These are phyloP conservation scores for Metellina segmentata DNA, from an alignment of 2,888 invertebrate genomes.

Conservation along the genomic window DNA sequence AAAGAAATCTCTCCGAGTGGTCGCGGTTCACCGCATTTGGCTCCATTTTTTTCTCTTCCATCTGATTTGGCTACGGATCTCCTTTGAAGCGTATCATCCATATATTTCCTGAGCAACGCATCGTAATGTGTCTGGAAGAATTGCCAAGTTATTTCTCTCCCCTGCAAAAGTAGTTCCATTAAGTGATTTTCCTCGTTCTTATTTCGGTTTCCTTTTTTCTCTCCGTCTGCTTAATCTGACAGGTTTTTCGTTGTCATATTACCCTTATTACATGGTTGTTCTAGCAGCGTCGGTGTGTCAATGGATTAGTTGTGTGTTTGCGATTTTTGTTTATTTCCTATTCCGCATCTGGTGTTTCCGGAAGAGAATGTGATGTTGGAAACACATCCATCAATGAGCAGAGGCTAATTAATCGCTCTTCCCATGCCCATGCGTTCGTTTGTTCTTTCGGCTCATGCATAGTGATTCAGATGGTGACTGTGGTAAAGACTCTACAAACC, in stretches of 20 bases:
- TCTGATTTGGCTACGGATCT: conserved; percentile 6
- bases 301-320: conserved; percentile 13
- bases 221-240: not conserved
- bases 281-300: not conserved
- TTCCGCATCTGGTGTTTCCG: too few relatives aligned
- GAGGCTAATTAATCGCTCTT: too few relatives aligned
- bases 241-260: not conserved
- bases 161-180: conserved; percentile 35
- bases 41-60: conserved; percentile 16
- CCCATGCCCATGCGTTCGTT: too few relatives aligned
- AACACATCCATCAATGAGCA: too few relatives aligned
- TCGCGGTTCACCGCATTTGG: conserved; percentile 54
- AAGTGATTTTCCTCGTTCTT: conserved; percentile 57
- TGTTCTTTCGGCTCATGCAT: too few relatives aligned
- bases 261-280: not conserved
- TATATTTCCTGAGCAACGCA: conserved; percentile 59
- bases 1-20: not conserved
- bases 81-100: conserved; percentile 34
- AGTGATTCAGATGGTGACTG: too few relatives aligned
- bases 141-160: conserved; percentile 19
- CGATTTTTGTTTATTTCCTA: not conserved
- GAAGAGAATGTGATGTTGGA: too few relatives aligned
- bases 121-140: conserved; percentile 35
- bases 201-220: conserved; percentile 34
- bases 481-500: too few relatives aligned